Evolutionary conservation across 2,888 invertebrate species (phyloP).

Genomic region (Ennomos quercinarius): DNA sequence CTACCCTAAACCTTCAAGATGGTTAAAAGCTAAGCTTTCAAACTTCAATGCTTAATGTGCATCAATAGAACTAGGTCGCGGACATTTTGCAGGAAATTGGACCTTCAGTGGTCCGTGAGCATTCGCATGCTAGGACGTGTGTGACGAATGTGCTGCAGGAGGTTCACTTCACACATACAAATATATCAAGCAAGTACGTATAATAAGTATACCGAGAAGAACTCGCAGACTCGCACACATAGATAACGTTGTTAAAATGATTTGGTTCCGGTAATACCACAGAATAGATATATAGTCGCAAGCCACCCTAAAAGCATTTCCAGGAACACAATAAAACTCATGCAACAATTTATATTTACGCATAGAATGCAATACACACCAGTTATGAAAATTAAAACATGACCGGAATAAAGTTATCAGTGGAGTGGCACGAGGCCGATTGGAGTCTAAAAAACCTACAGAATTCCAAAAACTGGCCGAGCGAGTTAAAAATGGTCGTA

Average conservation of each 20-base stretch:
- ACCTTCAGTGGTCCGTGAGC: conserved; percentile 20
- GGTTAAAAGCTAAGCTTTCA: conserved; percentile 16
- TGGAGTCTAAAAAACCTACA: too few species aligned
- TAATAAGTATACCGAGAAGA: background rate
- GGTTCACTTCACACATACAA: conserved; percentile 4
- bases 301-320: too few species aligned
- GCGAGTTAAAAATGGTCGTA: too few species aligned
- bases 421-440: too few species aligned
- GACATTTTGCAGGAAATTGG: conserved; percentile 23
- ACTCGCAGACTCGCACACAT: background rate
- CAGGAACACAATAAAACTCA: too few species aligned
- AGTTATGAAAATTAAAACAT: too few species aligned
- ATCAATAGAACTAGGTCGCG: conserved; percentile 18
- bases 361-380: too few species aligned
- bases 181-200: background rate
- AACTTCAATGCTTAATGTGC: background rate
- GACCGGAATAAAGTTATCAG: too few species aligned
- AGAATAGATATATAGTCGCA: too few species aligned
- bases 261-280: too few species aligned
- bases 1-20: conserved; percentile 20
- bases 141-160: conserved; percentile 12
- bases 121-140: conserved; percentile 13
- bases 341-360: too few species aligned
- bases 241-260: background rate
- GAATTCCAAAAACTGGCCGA: too few species aligned